Percentiles rank a stretch among this genome's conserved stretches.
These are phyloP conservation scores for Equus quagga DNA, from an alignment of 2,113 vertebrate genomes.

Conservation along the genomic window DNA sequence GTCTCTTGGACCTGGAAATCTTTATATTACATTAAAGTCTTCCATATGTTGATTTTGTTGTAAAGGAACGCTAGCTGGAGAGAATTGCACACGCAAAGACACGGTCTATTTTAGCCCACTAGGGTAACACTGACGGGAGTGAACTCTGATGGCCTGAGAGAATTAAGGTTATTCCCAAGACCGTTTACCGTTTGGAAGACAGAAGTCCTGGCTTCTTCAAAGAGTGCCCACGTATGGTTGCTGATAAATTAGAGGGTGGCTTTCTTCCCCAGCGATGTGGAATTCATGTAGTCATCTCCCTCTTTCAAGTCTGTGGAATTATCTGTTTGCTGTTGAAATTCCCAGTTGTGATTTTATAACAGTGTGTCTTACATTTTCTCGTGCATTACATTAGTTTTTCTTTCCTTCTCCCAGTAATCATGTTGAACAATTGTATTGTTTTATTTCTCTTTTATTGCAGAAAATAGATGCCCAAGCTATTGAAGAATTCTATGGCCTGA, in stretches of 20 bases:
- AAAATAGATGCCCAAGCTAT: constrained; percentile 99
- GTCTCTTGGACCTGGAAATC: not conserved
- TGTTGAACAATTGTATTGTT: not conserved
- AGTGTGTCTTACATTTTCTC: not conserved
- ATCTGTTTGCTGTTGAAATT: not conserved
- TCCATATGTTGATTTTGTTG: not conserved
- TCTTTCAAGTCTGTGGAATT: not conserved
- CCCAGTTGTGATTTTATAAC: not conserved
- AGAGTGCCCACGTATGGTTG: not conserved
- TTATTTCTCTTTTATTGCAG: constrained; percentile 84
- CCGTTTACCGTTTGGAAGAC: not conserved
- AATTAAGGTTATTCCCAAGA: not conserved
- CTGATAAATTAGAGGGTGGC: not conserved
- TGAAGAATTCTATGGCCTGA: constrained; percentile 99
- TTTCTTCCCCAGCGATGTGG: no score
- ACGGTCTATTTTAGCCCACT: not conserved
- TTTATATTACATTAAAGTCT: not conserved
- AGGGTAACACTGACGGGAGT: not conserved
- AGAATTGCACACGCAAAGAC: not conserved
- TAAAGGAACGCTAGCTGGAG: not conserved
- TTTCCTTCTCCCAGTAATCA: not conserved
- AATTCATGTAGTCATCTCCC: not conserved
- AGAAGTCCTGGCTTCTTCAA: not conserved
- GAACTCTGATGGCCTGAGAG: not conserved
- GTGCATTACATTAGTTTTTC: not conserved